These are phyloP conservation scores for Tribolium freemani DNA, from an alignment of 2,888 invertebrate species.

Conservation along the genomic window DNA sequence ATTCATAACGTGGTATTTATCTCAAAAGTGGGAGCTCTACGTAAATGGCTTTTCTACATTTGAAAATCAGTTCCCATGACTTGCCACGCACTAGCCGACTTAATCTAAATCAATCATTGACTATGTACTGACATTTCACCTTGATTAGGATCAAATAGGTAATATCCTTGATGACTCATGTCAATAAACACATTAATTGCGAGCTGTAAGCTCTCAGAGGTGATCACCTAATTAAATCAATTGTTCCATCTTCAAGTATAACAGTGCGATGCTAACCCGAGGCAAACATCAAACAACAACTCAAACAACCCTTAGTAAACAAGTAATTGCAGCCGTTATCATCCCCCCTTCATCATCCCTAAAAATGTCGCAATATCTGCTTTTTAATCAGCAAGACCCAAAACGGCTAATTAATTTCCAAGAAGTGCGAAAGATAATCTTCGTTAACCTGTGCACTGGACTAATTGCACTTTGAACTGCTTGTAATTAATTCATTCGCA, in stretches of 20 bases:
- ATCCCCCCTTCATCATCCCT: slow-evolving; percentile 1
- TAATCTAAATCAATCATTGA: slow-evolving; percentile 56
- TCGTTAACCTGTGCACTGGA: slow-evolving; percentile 38
- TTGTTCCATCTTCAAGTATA: slow-evolving; percentile 1
- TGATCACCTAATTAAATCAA: neutral
- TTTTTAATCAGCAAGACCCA: slow-evolving; percentile 20
- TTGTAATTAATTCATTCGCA: slow-evolving; percentile 35
- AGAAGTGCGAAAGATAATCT: slow-evolving; percentile 25
- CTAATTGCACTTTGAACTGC: slow-evolving; percentile 43
- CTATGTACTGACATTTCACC: slow-evolving; percentile 55
- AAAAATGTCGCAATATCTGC: neutral
- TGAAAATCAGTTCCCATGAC: slow-evolving; percentile 61
- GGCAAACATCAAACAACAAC: neutral
- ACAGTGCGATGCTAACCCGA: neutral
- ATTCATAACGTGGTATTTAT: slow-evolving; percentile 20
- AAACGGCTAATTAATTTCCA: slow-evolving; percentile 23
- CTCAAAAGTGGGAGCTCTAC: slow-evolving; percentile 20
- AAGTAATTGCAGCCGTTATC: slow-evolving; percentile 14
- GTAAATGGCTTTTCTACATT: slow-evolving; percentile 42
- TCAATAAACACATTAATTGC: neutral
- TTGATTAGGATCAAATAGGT: slow-evolving; percentile 50
- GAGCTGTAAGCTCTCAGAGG: neutral
- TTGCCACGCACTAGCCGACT: slow-evolving; percentile 52
- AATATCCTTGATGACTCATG: neutral
- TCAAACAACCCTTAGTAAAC: slow-evolving; percentile 17